Conservation (phyloP, 1,140 invertebrate species). For the Mya arenaria region DNA sequence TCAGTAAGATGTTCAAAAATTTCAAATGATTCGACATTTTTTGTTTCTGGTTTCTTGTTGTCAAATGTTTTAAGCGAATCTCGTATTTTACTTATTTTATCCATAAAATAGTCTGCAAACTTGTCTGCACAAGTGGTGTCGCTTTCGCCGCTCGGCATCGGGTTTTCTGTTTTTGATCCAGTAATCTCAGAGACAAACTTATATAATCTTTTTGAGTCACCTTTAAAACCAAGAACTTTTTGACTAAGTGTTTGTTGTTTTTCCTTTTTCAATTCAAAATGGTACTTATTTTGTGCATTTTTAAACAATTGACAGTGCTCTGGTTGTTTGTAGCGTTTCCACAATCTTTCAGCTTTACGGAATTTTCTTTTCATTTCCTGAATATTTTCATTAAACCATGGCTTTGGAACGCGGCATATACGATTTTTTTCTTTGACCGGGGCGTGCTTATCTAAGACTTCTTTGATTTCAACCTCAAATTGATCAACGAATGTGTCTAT, state of each 20-base stretch:
- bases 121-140: no score
- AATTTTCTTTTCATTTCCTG: constrained; percentile 1
- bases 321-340: background rate
- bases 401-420: constrained; percentile 4
- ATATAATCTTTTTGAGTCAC: no score
- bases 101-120: no score
- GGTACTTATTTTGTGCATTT: constrained; percentile 21
- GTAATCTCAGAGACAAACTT: no score
- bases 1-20: constrained; percentile 15
- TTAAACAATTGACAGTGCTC: constrained; percentile 19
- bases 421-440: constrained; percentile 1
- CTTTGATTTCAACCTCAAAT: background rate
- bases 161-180: no score
- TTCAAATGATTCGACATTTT: constrained; percentile 21
- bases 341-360: constrained; percentile 1
- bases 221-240: constrained; percentile 7
- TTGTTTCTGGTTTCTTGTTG: constrained; percentile 23
- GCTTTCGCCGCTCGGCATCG: no score
- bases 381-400: background rate
- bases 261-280: background rate
- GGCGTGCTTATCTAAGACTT: constrained; percentile 12
- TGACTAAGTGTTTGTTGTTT: constrained; percentile 14
- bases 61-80: no score
- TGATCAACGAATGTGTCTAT: constrained; percentile 11
- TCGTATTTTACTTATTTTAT: no score